Evolutionary conservation across 2,797 vertebrate genomes (phyloP), one percentile per base, ranked within the genome.

Genomic region (Acrossocheilus wenchowensis): DNA sequence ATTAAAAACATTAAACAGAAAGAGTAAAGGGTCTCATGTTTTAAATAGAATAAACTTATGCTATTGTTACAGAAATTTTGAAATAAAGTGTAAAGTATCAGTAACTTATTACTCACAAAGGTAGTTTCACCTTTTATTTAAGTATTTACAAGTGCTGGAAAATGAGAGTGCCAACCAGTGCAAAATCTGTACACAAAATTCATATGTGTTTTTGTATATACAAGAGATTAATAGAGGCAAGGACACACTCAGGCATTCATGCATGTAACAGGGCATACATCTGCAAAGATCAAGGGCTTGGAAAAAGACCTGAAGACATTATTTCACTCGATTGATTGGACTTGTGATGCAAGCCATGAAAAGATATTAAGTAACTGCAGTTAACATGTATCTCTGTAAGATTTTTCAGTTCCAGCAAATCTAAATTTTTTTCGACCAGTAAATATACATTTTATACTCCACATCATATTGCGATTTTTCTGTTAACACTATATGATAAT

Each of bases 121-220:
- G 74, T 86, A 80, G 78, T 87, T 91, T 88, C 43, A 66, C 41
- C 82, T 88, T 89, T 91, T 93, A 88, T 89, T 91, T 68, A 50
- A 74, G 94, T 95, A 95, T 95, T 95, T 95, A 96, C 95, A 96
- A 94, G 92, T 93, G 93, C 92, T 94, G 91, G 92, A 94, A 94
- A 94, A 94, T 88, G 91, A 88, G 88, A 89, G 84, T 91, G 88
- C 92, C 91, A 93, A 94, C 93, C 94, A 94, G 93, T 95, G 94
- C 94, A 96, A 95, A 95, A 95, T 94, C 94, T 95, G 94, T 96
- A 95, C 95, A 96, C 92, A 92, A 86, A 94, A 93, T 92, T 94
- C 90, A 92, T 87, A 92, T 92, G 93, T 92, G 93, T 90, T 91
- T 69, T 88, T 83, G 72, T 91, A 92, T 94, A 93, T 95, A 95